Evolutionary conservation across 1,140 invertebrate species (phyloP).

Genomic region (Oppia nitens): DNA sequence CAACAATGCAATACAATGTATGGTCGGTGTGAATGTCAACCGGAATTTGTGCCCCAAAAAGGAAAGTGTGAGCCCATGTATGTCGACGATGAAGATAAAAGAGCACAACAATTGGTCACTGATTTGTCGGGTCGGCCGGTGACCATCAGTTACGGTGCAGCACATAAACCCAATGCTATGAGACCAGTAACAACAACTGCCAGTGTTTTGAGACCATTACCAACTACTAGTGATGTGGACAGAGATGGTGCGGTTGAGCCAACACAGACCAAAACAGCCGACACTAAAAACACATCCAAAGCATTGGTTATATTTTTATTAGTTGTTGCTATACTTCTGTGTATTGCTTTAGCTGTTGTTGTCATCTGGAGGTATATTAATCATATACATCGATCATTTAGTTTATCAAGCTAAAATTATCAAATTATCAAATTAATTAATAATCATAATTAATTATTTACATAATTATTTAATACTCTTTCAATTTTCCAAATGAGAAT

Average conservation of each 20-base stretch:
- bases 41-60: background rate
- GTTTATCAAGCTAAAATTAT: background rate
- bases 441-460: background rate
- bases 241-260: background rate
- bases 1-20: conserved; percentile 1
- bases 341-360: conserved; percentile 9
- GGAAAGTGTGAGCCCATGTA: background rate
- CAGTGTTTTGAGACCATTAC: background rate
- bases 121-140: too few species aligned
- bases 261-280: background rate
- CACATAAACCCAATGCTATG: background rate
- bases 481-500: background rate
- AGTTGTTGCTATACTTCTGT: conserved; percentile 7
- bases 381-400: background rate
- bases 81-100: background rate
- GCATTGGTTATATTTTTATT: conserved; percentile 13
- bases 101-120: too few species aligned
- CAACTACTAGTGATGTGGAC: background rate
- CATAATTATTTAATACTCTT: background rate
- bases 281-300: conserved; percentile 1
- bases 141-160: background rate
- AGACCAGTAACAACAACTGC: background rate
- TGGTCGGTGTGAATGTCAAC: conserved; percentile 1
- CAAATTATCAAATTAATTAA: background rate
- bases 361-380: conserved; percentile 14